Evolutionary conservation across 1,140 invertebrate species (phyloP).

Genomic region (Varroa destructor): DNA sequence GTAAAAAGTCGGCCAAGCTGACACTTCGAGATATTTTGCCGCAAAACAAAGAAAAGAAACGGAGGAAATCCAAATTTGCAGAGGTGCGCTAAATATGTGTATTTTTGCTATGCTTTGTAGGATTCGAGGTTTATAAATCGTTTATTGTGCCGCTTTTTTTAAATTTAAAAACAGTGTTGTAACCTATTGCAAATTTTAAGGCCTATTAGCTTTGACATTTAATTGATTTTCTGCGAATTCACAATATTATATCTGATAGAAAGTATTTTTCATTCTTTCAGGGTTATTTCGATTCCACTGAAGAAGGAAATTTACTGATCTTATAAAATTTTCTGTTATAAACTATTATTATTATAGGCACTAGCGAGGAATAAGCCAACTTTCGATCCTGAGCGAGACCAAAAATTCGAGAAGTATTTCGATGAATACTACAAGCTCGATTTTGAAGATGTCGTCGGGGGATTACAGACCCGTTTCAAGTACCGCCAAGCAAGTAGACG

Average conservation of each 20-base stretch:
- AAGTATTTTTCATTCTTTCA: too few relatives aligned
- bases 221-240: too few relatives aligned
- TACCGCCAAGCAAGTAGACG: conserved; percentile 52
- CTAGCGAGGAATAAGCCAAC: conserved; percentile 57
- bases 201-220: too few relatives aligned
- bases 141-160: too few relatives aligned
- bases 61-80: conserved; percentile 52
- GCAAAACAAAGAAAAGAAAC: conserved; percentile 40
- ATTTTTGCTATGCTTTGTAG: neutral
- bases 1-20: conserved; percentile 10
- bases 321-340: neutral
- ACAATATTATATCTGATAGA: too few relatives aligned
- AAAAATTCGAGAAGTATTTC: conserved; percentile 71
- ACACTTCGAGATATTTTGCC: conserved; percentile 3
- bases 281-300: too few relatives aligned
- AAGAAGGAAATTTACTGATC: too few relatives aligned
- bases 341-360: conserved; percentile 7
- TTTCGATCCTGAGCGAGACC: conserved; percentile 61
- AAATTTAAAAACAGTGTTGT: too few relatives aligned
- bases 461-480: conserved; percentile 73
- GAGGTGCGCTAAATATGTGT: conserved; percentile 42
- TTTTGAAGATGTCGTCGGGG: conserved; percentile 81
- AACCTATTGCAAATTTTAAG: too few relatives aligned
- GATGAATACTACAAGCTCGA: conserved; percentile 87
- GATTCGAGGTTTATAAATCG: neutral